phyloP scores from a whole-genome alignment of 1,140 invertebrate genomes.

The Drosophila santomea region DNA sequence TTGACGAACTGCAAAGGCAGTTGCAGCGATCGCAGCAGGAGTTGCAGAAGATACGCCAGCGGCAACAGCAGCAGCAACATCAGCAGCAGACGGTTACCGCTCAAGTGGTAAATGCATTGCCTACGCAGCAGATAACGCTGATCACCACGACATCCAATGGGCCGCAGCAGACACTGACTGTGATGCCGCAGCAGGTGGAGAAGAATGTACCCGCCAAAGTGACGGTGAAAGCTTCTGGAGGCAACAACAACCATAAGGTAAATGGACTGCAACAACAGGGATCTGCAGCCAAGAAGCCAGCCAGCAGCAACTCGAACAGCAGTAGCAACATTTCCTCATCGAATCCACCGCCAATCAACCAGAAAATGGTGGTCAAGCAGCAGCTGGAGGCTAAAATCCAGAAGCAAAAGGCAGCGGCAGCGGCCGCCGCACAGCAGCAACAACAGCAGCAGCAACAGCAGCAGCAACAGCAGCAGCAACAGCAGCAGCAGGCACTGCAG shows the following conservation, averaged over 20 bases:
- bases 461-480: slow-evolving; percentile 56
- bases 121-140: slow-evolving; percentile 88
- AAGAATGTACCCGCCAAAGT: slow-evolving; percentile 71
- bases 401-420: slow-evolving; percentile 81
- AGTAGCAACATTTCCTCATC: slow-evolving; percentile 14
- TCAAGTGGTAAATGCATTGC: slow-evolving; percentile 70
- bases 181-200: slow-evolving; percentile 68
- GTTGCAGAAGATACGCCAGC: slow-evolving; percentile 87
- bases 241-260: slow-evolving; percentile 19
- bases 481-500: slow-evolving; percentile 55
- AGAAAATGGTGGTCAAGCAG: slow-evolving; percentile 88
- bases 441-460: slow-evolving; percentile 66
- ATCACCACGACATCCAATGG: slow-evolving; percentile 84
- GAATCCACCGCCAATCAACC: slow-evolving; percentile 63
- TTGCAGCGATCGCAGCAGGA: slow-evolving; percentile 91
- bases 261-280: slow-evolving; percentile 39
- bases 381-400: slow-evolving; percentile 90
- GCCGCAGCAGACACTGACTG: slow-evolving; percentile 68
- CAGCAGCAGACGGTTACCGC: slow-evolving; percentile 72
- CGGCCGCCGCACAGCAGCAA: slow-evolving; percentile 71
- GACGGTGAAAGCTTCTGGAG: slow-evolving; percentile 43
- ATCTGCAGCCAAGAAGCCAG: slow-evolving; percentile 22
- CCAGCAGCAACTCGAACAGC: slow-evolving; percentile 13
- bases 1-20: slow-evolving; percentile 94
- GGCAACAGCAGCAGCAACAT: slow-evolving; percentile 74